Evolutionary conservation across 64 coral and sea anemone species (phyloP), one percentile per base, ranked within the genome.

Genomic region (Dendronephthya gigantea): DNA sequence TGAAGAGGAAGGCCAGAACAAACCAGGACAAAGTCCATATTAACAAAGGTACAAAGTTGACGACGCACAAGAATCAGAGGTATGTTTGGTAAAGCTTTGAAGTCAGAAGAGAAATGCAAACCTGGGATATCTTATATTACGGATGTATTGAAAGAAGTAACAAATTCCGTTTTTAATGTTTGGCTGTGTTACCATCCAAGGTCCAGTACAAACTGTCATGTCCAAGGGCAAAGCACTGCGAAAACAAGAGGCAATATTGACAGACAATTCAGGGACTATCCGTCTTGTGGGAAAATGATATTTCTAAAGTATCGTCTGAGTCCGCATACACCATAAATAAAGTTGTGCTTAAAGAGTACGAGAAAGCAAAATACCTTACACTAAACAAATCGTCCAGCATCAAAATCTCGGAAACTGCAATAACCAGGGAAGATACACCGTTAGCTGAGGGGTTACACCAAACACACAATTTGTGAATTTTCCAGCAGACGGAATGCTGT

Each of bases 401-500:
- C 19, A 17, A 90, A 47, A 89, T 76, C 38, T 58, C 36, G 83
- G 82, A 68, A 69, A 89, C 12, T 83, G 55, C 83, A 90, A 83
- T 31, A 27, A 81, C 88, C 88, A 79, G 83, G 84, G 25, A 90
- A 79, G 23, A 85, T 43, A 90, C 59, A 85, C 83, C 58, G 85
- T 82, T 35, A 82, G 79, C 82, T 83, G 29, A 66, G 58, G 58
- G 58, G 29, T 66, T 66, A 22, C n/a, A n/a, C 58, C 58, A 66
- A 66, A 66, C 58, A 66, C 58, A 66, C 19, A 66, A 66, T 66
- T 66, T 66, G 88, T 89, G 88, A 76, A 68, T 85, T 86, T 90
- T 70, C 83, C 83, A 86, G 82, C 89, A 85, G 68, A 90, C 40
- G 89, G 89, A 86, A 90, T 90, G 33, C 75, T 85, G 62, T 90